phyloP scores from a whole-genome alignment of 2,797 vertebrate species.

The Pterois miles region DNA sequence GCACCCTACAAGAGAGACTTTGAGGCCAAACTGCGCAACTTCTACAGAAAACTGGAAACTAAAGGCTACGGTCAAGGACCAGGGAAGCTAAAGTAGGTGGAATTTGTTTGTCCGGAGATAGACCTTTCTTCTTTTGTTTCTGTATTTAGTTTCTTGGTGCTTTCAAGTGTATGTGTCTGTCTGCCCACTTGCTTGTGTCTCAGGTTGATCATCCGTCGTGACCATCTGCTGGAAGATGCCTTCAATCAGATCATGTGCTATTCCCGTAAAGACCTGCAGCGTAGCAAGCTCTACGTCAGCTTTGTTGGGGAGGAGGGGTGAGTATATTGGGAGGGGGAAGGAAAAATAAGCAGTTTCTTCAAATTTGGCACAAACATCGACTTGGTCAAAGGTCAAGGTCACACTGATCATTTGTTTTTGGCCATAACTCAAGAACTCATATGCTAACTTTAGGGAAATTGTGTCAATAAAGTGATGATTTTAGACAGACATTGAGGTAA shows the following conservation, averaged over 20 bases:
- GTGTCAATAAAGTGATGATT: too few species aligned
- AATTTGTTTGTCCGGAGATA: background rate
- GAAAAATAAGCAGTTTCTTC: too few species aligned
- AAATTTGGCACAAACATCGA: too few species aligned
- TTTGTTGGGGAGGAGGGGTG: constrained; percentile 94
- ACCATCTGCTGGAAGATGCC: constrained; percentile 95
- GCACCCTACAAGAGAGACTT: constrained; percentile 98
- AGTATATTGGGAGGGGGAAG: constrained; percentile 8
- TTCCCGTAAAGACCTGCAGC: constrained; percentile 96
- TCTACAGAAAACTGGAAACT: constrained; percentile 96
- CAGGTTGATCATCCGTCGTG: constrained; percentile 95
- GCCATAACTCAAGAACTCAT: too few species aligned
- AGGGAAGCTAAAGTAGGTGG: constrained; percentile 95
- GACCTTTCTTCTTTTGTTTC: background rate
- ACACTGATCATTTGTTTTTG: too few species aligned
- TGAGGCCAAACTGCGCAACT: constrained; percentile 96
- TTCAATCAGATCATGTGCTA: constrained; percentile 99
- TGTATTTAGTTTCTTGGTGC: background rate
- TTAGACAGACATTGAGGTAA: too few species aligned
- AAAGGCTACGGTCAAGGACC: constrained; percentile 98
- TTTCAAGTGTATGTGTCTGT: background rate
- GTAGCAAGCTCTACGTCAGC: constrained; percentile 95
- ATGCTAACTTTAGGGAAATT: too few species aligned
- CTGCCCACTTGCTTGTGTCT: background rate
- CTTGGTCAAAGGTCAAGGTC: too few species aligned